Evolutionary conservation across 2,113 vertebrate genomes (phyloP), one percentile per base, ranked within the genome.

Genomic region (Castor canadensis): DNA sequence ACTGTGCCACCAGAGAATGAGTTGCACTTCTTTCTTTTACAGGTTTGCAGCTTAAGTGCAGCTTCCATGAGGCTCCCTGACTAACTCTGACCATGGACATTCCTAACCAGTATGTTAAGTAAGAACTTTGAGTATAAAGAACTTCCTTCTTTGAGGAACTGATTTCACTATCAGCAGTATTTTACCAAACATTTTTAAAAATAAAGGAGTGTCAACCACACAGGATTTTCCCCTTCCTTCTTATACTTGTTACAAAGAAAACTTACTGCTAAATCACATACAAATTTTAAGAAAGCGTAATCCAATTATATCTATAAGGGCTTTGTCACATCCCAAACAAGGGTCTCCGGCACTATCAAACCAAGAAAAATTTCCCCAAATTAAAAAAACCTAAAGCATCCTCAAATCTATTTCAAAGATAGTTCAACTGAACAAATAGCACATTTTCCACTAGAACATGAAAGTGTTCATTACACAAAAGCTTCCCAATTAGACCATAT

Each of bases 381-480:
- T 95, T 80, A 13, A 93, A 87, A 91, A 95, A 86, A 82, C 77
- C 62, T 85, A 92, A 85, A 86, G 82, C 22, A 94, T 66, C 38
- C 82, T 95, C 67, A 93, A 90, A 71, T 69, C 38, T 76, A 69
- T 28, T 79, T 79, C 77, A 92, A 87, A 79, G 45, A 83, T 85
- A 40, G 91, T 60, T 95, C 79, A 90, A 92, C 49, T 86, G 24
- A 95, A 94, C 76, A 93, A 95, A 82, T 73, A 69, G 40, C 79
- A 93, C 94, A 81, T 87, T 93, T 28, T 95, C 56, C 77, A 96
- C 45, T 22, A 76, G 69, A 95, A 91, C 17, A 91, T 52, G 22
- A 40, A 88, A 71, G 10, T 92, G 77, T 91, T 95, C 94, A 86
- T 11, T 54, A 58, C 93, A 87, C 58, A 96, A 80, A 90, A 87